A percentile compares a stretch with the other conserved stretches of the same genome.
Evolutionary conservation across 2,888 invertebrate genomes (phyloP).

Genomic region (Ormyrus thymus): DNA sequence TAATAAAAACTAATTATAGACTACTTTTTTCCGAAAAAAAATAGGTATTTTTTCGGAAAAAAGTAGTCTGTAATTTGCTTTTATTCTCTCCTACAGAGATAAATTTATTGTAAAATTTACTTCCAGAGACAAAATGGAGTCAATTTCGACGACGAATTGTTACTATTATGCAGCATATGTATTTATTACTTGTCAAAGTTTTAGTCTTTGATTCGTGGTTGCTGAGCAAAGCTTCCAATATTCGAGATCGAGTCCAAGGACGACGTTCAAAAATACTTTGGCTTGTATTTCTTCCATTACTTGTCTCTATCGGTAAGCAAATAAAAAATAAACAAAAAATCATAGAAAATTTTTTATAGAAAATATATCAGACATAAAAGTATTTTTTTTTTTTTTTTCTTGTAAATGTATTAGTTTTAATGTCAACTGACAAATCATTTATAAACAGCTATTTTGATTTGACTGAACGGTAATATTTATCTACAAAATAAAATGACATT

Average conservation of each 20-base stretch:
- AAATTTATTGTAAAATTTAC: slow-evolving; percentile 9
- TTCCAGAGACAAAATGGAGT: slow-evolving; percentile 67
- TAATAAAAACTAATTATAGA: too few species aligned
- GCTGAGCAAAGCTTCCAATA: slow-evolving; percentile 64
- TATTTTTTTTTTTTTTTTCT: too few species aligned
- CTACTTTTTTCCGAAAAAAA: too few species aligned
- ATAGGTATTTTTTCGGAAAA: too few species aligned
- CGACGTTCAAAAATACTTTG: slow-evolving; percentile 66
- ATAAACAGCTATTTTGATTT: too few species aligned
- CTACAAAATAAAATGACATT: too few species aligned
- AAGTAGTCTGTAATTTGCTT: too few species aligned
- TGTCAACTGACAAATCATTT: too few species aligned
- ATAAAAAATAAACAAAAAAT: slow-evolving; percentile 1
- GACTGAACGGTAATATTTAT: too few species aligned
- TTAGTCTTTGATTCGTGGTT: slow-evolving; percentile 70
- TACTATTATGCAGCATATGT: slow-evolving; percentile 63
- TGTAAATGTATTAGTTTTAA: too few species aligned
- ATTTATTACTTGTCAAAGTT: slow-evolving; percentile 66
- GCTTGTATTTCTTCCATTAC: slow-evolving; percentile 77
- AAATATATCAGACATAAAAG: too few species aligned
- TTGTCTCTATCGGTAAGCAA: slow-evolving; percentile 78
- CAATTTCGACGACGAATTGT: slow-evolving; percentile 61
- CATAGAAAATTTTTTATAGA: not conserved
- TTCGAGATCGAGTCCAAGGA: slow-evolving; percentile 61
- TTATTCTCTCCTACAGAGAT: too few species aligned